Evolutionary conservation across 2,888 invertebrate genomes (phyloP).

Genomic region (Campaea margaritaria): DNA sequence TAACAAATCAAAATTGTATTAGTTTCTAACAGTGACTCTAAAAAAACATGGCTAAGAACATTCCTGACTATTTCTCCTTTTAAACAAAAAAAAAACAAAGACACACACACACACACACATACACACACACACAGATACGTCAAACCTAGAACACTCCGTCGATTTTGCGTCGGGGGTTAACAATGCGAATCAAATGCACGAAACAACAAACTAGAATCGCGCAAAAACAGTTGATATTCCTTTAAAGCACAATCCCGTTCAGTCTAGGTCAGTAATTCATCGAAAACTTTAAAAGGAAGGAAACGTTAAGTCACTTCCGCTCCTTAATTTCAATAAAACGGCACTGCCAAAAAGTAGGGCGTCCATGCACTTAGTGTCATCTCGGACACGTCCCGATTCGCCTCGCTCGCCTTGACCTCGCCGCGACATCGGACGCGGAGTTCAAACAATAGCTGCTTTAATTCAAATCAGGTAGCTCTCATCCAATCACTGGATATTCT

Average conservation of each 20-base stretch:
- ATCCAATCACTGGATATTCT: slow-evolving; percentile 26
- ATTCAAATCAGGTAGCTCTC: slow-evolving; percentile 31
- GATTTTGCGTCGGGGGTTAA: too few relatives aligned
- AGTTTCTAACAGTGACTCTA: too few relatives aligned
- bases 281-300: slow-evolving; percentile 19
- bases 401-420: slow-evolving; percentile 43
- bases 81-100: too few relatives aligned
- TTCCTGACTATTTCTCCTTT: too few relatives aligned
- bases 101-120: too few relatives aligned
- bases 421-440: slow-evolving; percentile 31
- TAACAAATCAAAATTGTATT: too few relatives aligned
- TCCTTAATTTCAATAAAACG: slow-evolving; percentile 33
- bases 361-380: slow-evolving; percentile 44
- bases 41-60: too few relatives aligned
- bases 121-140: too few relatives aligned
- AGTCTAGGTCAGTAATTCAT: slow-evolving; percentile 10
- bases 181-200: too few relatives aligned
- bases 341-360: slow-evolving; percentile 34
- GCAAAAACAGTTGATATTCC: neutral
- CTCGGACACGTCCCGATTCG: slow-evolving; percentile 58
- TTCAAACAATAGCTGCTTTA: slow-evolving; percentile 41
- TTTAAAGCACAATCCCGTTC: neutral
- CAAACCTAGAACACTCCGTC: too few relatives aligned
- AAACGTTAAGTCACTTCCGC: slow-evolving; percentile 29
- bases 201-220: too few relatives aligned